Percentiles rank a stretch among this genome's conserved stretches.
Evolutionary conservation across 2,113 vertebrate species (phyloP).

Genomic region (Centropus bengalensis): DNA sequence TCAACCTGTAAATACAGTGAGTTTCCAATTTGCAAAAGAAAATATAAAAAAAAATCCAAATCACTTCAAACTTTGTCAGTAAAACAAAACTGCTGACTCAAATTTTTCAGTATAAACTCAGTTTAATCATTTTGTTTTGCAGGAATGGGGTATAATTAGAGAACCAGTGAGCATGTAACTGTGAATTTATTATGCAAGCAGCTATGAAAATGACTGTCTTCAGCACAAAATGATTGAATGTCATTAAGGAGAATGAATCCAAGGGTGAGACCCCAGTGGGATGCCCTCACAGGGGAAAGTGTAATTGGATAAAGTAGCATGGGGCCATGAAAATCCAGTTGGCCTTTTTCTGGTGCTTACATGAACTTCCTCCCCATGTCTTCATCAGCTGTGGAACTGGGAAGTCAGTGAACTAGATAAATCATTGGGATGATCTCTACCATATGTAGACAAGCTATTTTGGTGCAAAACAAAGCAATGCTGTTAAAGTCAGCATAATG

Average conservation of each 20-base stretch:
- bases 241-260: slow-evolving; percentile 64
- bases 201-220: slow-evolving; percentile 67
- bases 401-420: slow-evolving; percentile 18
- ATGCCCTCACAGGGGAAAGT: slow-evolving; percentile 34
- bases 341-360: slow-evolving; percentile 21
- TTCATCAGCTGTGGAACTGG: slow-evolving; percentile 4
- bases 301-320: slow-evolving; percentile 64
- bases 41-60: background rate
- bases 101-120: background rate
- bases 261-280: slow-evolving; percentile 62
- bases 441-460: slow-evolving; percentile 24
- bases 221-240: slow-evolving; percentile 70
- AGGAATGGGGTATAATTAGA: slow-evolving; percentile 54
- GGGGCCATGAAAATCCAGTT: slow-evolving; percentile 53
- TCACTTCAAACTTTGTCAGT: background rate
- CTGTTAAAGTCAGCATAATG: background rate
- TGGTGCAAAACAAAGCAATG: background rate
- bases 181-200: slow-evolving; percentile 63
- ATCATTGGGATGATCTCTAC: slow-evolving; percentile 24
- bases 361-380: background rate
- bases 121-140: slow-evolving; percentile 66
- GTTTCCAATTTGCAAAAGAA: background rate
- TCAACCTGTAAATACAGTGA: background rate
- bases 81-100: slow-evolving; percentile 46
- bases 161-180: slow-evolving; percentile 68